phyloP scores from a whole-genome alignment of 2,797 vertebrate species.

The Argya squamiceps region DNA sequence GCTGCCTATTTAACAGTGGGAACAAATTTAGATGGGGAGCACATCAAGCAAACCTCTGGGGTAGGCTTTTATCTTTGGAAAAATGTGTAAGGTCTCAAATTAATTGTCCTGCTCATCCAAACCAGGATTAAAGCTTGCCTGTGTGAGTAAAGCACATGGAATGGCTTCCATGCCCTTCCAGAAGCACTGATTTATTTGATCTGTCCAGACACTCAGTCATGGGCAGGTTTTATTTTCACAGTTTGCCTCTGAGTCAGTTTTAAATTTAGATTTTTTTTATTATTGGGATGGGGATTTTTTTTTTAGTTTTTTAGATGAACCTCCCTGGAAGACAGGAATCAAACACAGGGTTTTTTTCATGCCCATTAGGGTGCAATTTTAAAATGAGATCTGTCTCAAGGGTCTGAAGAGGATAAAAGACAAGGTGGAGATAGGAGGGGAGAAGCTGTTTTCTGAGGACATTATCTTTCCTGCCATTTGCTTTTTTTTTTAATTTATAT shows the following conservation, averaged over 20 bases:
- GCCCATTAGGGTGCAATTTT: conserved; percentile 68
- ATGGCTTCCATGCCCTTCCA: background rate
- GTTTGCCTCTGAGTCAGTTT: conserved; percentile 45
- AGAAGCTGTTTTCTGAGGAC: conserved; percentile 29
- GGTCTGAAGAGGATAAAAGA: conserved; percentile 40
- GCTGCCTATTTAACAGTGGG: background rate
- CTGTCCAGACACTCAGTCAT: background rate
- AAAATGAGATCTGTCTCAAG: conserved; percentile 64
- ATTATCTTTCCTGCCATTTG: conserved; percentile 67
- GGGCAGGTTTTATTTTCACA: background rate
- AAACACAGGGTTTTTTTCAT: background rate
- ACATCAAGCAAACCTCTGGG: background rate
- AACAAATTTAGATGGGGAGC: background rate
- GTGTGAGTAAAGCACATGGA: background rate
- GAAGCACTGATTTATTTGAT: background rate
- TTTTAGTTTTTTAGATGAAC: background rate
- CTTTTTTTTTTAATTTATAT: conserved; percentile 47
- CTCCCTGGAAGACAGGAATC: conserved; percentile 54
- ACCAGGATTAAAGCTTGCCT: background rate
- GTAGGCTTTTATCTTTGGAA: conserved; percentile 1
- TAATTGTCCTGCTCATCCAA: background rate
- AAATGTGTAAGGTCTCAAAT: background rate
- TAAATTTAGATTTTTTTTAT: conserved; percentile 44
- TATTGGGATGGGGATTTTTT: background rate
- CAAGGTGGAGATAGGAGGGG: background rate